Conservation (phyloP, 2,888 invertebrate genomes). For the Amorpha juglandis region DNA sequence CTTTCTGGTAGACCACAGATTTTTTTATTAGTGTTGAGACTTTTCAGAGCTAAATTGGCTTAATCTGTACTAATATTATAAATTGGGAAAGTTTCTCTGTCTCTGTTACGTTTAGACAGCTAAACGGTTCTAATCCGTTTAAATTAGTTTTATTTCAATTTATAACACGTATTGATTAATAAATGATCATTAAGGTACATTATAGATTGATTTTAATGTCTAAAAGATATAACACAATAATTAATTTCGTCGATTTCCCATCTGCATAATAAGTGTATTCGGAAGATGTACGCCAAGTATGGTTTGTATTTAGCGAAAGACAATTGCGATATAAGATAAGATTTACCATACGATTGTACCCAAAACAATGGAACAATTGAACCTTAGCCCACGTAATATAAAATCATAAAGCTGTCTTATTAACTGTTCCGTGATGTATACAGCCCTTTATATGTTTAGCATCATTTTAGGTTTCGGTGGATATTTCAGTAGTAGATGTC, state of each 20-base stretch:
- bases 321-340: constrained; percentile 24
- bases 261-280: not conserved
- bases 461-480: too few relatives aligned
- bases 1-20: too few relatives aligned
- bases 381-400: constrained; percentile 44
- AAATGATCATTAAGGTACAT: too few relatives aligned
- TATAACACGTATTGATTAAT: too few relatives aligned
- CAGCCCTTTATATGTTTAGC: constrained; percentile 10
- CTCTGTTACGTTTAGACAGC: too few relatives aligned
- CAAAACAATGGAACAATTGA: constrained; percentile 32
- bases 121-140: too few relatives aligned
- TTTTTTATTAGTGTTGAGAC: too few relatives aligned
- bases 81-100: too few relatives aligned
- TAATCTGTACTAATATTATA: too few relatives aligned
- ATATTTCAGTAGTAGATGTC: not conserved
- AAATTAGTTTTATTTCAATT: too few relatives aligned
- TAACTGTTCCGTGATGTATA: constrained; percentile 38
- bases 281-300: not conserved
- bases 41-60: too few relatives aligned
- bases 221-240: not conserved
- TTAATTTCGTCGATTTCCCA: not conserved
- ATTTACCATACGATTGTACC: constrained; percentile 9
- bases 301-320: constrained; percentile 15
- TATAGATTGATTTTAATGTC: too few relatives aligned
- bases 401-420: constrained; percentile 59